phyloP scores from a whole-genome alignment of 2,113 vertebrate genomes.

The Colossoma macropomum region DNA sequence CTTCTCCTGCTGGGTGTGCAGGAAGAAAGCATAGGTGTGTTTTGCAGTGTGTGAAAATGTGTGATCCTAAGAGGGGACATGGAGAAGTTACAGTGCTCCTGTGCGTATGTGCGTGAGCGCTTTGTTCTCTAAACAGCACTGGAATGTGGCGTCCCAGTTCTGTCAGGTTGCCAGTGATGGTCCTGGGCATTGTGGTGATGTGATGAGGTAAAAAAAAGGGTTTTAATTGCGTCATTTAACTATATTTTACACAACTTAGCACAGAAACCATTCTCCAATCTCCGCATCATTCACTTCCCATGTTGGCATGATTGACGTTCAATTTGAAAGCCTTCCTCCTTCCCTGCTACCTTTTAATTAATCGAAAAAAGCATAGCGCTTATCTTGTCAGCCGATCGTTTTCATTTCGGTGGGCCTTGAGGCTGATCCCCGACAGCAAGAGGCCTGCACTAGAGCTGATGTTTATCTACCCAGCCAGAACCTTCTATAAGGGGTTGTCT shows the following conservation, averaged over 20 bases:
- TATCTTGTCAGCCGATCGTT: constrained; percentile 78
- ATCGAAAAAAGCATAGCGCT: constrained; percentile 70
- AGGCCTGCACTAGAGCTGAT: constrained; percentile 25
- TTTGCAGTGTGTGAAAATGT: neutral
- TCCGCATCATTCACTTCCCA: no score
- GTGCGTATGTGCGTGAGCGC: neutral
- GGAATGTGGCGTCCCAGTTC: constrained; percentile 37
- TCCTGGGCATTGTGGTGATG: neutral
- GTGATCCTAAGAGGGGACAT: neutral
- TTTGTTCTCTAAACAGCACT: constrained; percentile 23
- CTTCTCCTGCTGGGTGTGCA: neutral
- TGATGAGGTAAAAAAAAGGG: neutral
- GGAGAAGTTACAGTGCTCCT: neutral
- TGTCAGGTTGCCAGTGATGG: constrained; percentile 41
- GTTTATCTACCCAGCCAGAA: constrained; percentile 27
- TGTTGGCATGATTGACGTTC: constrained; percentile 38
- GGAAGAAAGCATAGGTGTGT: neutral
- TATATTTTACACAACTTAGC: constrained; percentile 5
- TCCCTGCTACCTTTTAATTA: constrained; percentile 74
- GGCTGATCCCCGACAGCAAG: constrained; percentile 60
- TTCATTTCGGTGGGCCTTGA: constrained; percentile 65
- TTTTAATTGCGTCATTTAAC: constrained; percentile 9
- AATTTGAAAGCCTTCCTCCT: constrained; percentile 23
- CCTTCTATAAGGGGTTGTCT: neutral
- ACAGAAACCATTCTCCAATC: neutral